Base-by-base conservation (phyloP, 1,140 invertebrate species). In the Bombus cullumanus region DNA sequence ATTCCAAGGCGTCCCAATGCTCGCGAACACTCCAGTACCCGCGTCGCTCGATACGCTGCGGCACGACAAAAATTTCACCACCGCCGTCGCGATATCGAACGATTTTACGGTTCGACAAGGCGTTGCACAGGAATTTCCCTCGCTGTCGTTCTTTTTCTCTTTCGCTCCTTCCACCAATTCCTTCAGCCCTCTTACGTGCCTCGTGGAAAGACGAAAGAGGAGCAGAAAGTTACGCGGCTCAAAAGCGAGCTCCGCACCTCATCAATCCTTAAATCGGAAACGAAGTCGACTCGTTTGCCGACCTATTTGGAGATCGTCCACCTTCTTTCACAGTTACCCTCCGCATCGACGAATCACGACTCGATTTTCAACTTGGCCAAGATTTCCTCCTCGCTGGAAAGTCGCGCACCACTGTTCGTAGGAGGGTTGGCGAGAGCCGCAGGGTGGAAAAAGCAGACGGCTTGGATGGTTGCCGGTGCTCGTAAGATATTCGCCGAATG, bases 401-500 rank as follows among this genome's bases (percentile, higher is more conserved):
- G 64, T 85, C 83, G 64, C 62, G 62, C 37, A n/a, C 34, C 68
- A 18, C 15, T 34, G 22, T 39, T n/a, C 25, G 12, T 28, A 22
- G 37, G 6, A 13, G 25, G n/a, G 31, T 47, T 3, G 1, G 73
- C 6, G 73, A 15, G 31, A 28, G 64, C 39, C 57, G 80, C 3
- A 22, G 74, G 81, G 57, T 69, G 74, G 78, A 59, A 71, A 86
- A 81, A 85, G 57, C 84, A 86, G 83, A 78, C 75, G 81, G 77
- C 57, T 91, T 90, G 83, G 85, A 87, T 83, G 66, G 81, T 89
- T 90, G 87, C 83, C 89, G 74, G 81, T 68, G 72, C 43, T 85
- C 88, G 85, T 93, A 92, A 92, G 88, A 85, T 91, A 92, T 91
- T 92, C 88, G 75, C 71, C 74, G 77, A 83, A 76, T 88, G 75